Evolutionary conservation across 1,140 invertebrate genomes (phyloP), one percentile per base, ranked within the genome.

Genomic region (Schlechtendalia chinensis): DNA sequence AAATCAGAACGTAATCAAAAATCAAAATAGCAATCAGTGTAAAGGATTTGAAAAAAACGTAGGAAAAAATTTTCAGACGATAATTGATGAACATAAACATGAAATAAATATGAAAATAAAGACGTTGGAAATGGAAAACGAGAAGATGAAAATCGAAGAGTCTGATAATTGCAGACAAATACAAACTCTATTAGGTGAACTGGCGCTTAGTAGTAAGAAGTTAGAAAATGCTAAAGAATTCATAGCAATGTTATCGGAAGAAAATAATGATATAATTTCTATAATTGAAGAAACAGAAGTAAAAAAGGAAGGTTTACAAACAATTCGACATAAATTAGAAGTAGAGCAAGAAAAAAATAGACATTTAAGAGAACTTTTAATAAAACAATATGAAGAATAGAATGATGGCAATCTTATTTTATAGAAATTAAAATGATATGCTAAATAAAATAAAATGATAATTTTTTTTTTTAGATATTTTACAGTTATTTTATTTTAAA

Each of bases 261-360:
- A 77, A 77, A 77, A 77, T 22, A 77, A n/a, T 16, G 56, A 77
- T 77, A 47, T 77, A 39, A 77, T 77, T 19, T 17, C 12, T 45
- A 24, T 22, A 16, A 77, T 77, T n/a, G 6, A 58, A 39, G 32
- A 77, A 24, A 77, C 59, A n/a, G 74, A 77, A 59, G 14, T 59
- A 17, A 59, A 59, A 77, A n/a, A 22, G 16, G 56, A 77, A 47
- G 32, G 32, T 11, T 39, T 45, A n/a, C n/a, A 17, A 14, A 39
- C 32, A 16, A 32, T 77, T 24, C 5, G 59, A 59, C 16, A 17
- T 45, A 39, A 39, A 59, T 11, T 59, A 16, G 12, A 39, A n/a
- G 47, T 17, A 77, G 32, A 45, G 56, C 22, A 24, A 59, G 14
- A 45, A 11, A 39, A 77, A 61, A 77, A 77, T 59, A 8, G 45